Evolutionary conservation across 2,888 invertebrate genomes (phyloP).

Genomic region (Acrocyrtus sp.): DNA sequence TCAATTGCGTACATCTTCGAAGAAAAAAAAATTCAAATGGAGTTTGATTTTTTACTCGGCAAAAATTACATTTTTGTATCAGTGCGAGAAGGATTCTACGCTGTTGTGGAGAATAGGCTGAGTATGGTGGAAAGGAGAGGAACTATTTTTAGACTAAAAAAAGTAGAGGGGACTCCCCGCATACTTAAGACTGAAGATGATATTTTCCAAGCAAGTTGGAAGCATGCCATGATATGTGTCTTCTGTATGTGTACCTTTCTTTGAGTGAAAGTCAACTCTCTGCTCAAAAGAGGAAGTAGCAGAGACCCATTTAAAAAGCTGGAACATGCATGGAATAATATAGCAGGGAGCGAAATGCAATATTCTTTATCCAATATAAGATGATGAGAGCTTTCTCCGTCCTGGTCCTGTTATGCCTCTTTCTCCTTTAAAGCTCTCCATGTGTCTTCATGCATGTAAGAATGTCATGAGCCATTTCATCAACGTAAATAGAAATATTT

Average conservation of each 20-base stretch:
- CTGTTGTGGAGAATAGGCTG: background rate
- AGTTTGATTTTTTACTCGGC: too few species aligned
- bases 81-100: background rate
- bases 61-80: too few species aligned
- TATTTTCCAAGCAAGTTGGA: constrained; percentile 36
- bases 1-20: too few species aligned
- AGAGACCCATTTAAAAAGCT: constrained; percentile 4
- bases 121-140: background rate
- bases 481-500: constrained; percentile 17
- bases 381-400: constrained; percentile 9
- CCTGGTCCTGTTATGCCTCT: background rate
- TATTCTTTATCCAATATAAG: constrained; percentile 23
- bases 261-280: constrained; percentile 22
- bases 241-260: constrained; percentile 1
- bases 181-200: constrained; percentile 21
- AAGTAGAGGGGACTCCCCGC: constrained; percentile 22
- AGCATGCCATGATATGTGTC: constrained; percentile 25
- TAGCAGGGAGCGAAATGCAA: constrained; percentile 10
- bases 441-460: constrained; percentile 15
- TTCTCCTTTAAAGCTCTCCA: too few species aligned
- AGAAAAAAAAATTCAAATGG: too few species aligned
- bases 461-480: constrained; percentile 36
- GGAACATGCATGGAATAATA: background rate
- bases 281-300: background rate
- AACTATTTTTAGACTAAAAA: too few species aligned